phyloP scores from a whole-genome alignment of 2,113 vertebrate species.

The Mesocricetus auratus region DNA sequence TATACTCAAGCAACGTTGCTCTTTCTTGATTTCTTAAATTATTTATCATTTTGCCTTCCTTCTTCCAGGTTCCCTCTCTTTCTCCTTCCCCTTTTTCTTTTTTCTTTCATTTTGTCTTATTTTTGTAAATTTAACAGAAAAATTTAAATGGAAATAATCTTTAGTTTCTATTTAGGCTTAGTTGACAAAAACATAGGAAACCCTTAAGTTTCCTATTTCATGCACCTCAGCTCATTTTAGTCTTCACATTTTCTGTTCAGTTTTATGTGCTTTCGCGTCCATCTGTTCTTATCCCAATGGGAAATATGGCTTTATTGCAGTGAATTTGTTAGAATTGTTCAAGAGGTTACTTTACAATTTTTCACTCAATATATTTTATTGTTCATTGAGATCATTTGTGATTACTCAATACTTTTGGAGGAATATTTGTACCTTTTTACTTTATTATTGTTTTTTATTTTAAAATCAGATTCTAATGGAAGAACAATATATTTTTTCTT shows the following conservation, averaged over 20 bases:
- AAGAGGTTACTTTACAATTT: background rate
- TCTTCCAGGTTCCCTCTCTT: background rate
- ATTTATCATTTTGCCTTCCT: background rate
- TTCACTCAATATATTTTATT: conserved; percentile 15
- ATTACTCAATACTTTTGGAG: background rate
- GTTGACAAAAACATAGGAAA: background rate
- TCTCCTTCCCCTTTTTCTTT: background rate
- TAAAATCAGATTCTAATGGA: background rate
- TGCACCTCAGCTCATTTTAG: background rate
- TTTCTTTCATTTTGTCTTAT: background rate
- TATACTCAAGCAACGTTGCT: background rate
- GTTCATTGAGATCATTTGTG: background rate
- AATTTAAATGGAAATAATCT: background rate
- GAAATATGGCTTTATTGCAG: background rate
- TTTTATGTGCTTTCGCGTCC: background rate
- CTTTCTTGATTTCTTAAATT: background rate
- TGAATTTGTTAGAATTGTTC: background rate
- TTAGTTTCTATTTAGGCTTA: background rate
- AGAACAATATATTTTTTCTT: background rate
- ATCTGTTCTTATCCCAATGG: background rate
- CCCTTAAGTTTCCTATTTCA: background rate
- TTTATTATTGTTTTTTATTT: background rate
- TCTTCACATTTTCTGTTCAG: background rate
- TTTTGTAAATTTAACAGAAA: background rate
- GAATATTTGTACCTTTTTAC: background rate